Evolutionary conservation across 1,140 invertebrate species (phyloP).

Genomic region (Zophobas atratus): DNA sequence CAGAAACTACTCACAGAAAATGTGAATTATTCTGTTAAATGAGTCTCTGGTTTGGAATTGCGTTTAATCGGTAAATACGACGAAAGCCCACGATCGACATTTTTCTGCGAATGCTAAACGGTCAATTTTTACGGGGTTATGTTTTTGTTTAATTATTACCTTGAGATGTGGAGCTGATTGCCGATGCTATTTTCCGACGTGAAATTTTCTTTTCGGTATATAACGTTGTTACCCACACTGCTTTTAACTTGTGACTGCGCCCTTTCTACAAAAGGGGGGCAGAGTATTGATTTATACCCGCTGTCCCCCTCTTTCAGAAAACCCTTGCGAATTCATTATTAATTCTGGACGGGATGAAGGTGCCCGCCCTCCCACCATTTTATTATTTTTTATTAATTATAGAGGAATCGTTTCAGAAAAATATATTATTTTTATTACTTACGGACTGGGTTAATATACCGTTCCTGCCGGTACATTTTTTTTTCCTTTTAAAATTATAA

Average conservation of each 20-base stretch:
- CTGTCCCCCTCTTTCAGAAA: constrained; percentile 41
- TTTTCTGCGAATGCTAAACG: not conserved
- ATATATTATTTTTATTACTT: not conserved
- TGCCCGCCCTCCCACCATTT: constrained; percentile 22
- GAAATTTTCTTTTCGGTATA: constrained; percentile 20
- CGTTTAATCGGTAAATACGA: not conserved
- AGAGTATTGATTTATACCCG: constrained; percentile 49
- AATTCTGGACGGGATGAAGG: constrained; percentile 30
- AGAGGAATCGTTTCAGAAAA: not conserved
- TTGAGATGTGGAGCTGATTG: constrained; percentile 6
- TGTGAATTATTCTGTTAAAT: too few relatives aligned
- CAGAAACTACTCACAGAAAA: too few relatives aligned
- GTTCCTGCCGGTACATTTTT: too few relatives aligned
- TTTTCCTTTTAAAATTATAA: too few relatives aligned
- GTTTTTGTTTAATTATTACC: constrained; percentile 16
- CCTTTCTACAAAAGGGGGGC: constrained; percentile 49
- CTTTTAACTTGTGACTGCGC: constrained; percentile 43
- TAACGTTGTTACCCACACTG: constrained; percentile 36
- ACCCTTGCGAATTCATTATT: constrained; percentile 45
- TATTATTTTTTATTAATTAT: constrained; percentile 28
- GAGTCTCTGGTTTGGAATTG: too few relatives aligned
- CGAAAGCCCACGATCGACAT: not conserved
- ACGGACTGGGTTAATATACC: not conserved
- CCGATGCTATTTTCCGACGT: not conserved
- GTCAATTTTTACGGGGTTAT: constrained; percentile 9